phyloP scores from a whole-genome alignment of 2,113 vertebrate species.

The Zosterops pallidus region DNA sequence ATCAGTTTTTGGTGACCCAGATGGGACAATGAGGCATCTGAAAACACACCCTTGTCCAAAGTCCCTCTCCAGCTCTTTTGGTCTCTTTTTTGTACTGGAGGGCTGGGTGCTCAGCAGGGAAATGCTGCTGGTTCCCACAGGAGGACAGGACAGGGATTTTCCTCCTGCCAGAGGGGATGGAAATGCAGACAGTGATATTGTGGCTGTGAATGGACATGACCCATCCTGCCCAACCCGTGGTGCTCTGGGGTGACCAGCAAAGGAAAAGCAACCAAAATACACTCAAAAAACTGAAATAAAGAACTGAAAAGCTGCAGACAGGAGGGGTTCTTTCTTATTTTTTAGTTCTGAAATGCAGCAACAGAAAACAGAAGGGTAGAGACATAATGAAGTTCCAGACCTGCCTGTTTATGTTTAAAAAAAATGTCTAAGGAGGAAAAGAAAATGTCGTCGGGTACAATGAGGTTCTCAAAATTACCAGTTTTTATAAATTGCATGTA shows the following conservation, averaged over 20 bases:
- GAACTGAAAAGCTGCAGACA: not conserved
- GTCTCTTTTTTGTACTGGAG: not conserved
- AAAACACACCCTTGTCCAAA: not conserved
- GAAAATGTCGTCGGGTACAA: not conserved
- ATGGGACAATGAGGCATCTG: no score
- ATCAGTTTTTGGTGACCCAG: no score
- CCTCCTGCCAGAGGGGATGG: not conserved
- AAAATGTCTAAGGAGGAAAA: not conserved
- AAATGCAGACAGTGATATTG: not conserved
- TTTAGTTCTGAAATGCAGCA: not conserved
- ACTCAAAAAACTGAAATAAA: not conserved
- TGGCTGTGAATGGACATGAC: not conserved
- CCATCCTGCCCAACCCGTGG: accelerated
- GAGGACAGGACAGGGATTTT: not conserved
- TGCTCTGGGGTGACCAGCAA: not conserved
- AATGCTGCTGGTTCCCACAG: not conserved
- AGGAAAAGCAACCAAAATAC: not conserved
- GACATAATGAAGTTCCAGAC: not conserved
- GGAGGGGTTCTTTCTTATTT: not conserved
- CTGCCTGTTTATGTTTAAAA: not conserved
- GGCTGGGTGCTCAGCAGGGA: not conserved
- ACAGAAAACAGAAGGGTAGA: not conserved
- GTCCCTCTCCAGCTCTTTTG: not conserved
- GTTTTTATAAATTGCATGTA: not conserved
- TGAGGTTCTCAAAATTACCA: not conserved